Percentiles rank a stretch among this genome's conserved stretches.
phyloP scores from a whole-genome alignment of 2,888 invertebrate genomes.

The Chloroclystis v-ata region DNA sequence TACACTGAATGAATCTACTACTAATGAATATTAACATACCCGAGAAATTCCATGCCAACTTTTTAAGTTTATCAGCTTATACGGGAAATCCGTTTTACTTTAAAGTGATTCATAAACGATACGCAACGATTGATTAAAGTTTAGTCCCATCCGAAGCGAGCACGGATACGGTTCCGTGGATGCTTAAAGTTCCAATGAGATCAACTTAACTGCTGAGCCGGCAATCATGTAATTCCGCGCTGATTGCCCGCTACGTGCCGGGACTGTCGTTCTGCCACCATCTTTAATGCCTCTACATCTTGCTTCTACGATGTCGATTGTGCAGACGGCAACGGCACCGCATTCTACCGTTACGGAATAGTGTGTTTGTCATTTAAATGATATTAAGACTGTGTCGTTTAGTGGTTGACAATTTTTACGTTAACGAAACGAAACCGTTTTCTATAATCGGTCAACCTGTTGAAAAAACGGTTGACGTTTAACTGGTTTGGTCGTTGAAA shows the following conservation, averaged over 20 bases:
- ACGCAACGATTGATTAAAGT: not conserved
- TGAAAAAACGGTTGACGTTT: too few relatives aligned
- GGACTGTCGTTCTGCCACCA: constrained; percentile 2
- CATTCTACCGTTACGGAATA: constrained; percentile 21
- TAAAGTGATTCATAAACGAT: not conserved
- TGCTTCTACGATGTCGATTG: not conserved
- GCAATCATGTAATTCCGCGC: constrained; percentile 8
- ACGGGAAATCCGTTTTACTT: too few relatives aligned
- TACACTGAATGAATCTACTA: not conserved
- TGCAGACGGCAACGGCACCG: constrained; percentile 23
- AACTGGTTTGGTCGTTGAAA: too few relatives aligned
- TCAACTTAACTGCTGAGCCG: constrained; percentile 1
- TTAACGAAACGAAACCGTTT: too few relatives aligned
- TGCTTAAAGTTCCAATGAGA: not conserved
- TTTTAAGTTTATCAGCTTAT: too few relatives aligned
- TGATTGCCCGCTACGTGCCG: constrained; percentile 12
- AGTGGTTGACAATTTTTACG: not conserved
- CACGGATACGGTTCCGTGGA: not conserved
- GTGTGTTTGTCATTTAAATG: constrained; percentile 20
- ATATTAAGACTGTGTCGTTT: constrained; percentile 16
- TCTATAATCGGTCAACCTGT: too few relatives aligned
- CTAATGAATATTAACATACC: too few relatives aligned
- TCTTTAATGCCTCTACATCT: not conserved
- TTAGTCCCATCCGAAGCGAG: too few relatives aligned
- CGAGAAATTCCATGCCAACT: too few relatives aligned